Percentiles rank a stretch among this genome's conserved stretches.
These are phyloP conservation scores for Bombyx mori DNA, from an alignment of 1,140 invertebrate genomes.

Conservation along the genomic window ASM3026992v2 NC_085124.1:11540001-11540500, in stretches of 20 bases:
- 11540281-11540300: conserved; percentile 62
- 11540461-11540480: conserved; percentile 63
- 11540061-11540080: conserved; percentile 61
- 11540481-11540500: conserved; percentile 42
- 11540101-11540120: conserved; percentile 69
- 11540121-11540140: conserved; percentile 43
- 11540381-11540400: conserved; percentile 59
- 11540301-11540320: conserved; percentile 56
- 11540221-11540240: conserved; percentile 13
- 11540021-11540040: conserved; percentile 61
- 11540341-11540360: conserved; percentile 65
- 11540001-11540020: conserved; percentile 70
- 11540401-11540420: conserved; percentile 55
- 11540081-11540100: conserved; percentile 68
- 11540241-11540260: conserved; percentile 15
- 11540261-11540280: conserved; percentile 34
- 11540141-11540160: conserved; percentile 16
- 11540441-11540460: conserved; percentile 42
- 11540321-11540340: conserved; percentile 63
- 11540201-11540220: conserved; percentile 17
- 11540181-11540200: conserved; percentile 18
- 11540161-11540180: neutral
- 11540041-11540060: conserved; percentile 63
- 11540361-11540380: conserved; percentile 48
- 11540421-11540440: conserved; percentile 44